Conservation (phyloP, 1,140 invertebrate genomes). For the Hesperophylax magnus region DNA sequence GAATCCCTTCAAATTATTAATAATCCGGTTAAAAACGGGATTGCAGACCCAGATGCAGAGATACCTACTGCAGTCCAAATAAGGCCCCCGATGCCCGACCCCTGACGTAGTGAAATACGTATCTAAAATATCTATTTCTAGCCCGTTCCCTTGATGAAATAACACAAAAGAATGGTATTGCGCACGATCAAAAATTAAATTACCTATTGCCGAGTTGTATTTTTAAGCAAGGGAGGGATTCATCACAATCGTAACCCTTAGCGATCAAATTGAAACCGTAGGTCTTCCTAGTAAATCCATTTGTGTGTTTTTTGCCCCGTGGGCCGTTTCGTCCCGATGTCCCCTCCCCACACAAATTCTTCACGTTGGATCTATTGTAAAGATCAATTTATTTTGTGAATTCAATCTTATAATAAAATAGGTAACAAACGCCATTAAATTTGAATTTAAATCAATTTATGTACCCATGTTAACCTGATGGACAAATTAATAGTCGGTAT, state of each 20-base stretch:
- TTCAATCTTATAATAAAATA: background rate
- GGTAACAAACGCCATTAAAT: too few species aligned
- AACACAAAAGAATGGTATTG: conserved; percentile 1
- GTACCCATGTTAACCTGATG: too few species aligned
- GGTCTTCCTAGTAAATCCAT: conserved; percentile 3
- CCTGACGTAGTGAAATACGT: too few species aligned
- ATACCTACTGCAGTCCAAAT: too few species aligned
- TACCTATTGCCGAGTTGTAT: conserved; percentile 8
- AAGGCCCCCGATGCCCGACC: too few species aligned
- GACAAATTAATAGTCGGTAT: too few species aligned
- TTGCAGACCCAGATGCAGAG: too few species aligned
- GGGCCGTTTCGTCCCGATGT: background rate
- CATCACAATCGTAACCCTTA: background rate
- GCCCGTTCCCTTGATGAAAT: background rate
- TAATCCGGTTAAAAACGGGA: too few species aligned
- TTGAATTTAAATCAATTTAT: too few species aligned
- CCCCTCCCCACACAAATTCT: background rate
- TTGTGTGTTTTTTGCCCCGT: background rate
- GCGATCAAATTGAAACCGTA: conserved; percentile 3
- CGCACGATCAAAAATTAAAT: conserved; percentile 5
- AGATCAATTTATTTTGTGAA: background rate
- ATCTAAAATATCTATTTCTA: background rate
- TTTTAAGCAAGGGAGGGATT: background rate
- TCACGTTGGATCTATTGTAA: background rate
- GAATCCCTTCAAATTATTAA: too few species aligned